Evolutionary conservation across 2,888 invertebrate species (phyloP).

Genomic region (Agrotis ipsilon): DNA sequence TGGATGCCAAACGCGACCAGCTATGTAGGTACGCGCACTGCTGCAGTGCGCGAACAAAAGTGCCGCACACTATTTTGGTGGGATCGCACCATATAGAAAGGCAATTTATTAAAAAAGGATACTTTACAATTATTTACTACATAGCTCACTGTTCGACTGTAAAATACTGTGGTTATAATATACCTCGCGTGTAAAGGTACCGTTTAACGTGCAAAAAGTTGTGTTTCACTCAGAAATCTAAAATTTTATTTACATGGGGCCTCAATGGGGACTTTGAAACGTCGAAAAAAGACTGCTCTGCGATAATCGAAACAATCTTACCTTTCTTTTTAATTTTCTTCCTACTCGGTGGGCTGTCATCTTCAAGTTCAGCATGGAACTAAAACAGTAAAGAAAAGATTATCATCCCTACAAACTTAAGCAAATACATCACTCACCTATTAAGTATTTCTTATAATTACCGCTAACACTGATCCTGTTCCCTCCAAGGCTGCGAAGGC

Average conservation of each 20-base stretch:
- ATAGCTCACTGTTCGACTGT: background rate
- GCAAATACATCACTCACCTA: background rate
- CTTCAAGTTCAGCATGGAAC: constrained; percentile 94
- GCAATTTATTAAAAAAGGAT: too few species aligned
- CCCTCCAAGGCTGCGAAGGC: constrained; percentile 91
- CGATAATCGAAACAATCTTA: too few species aligned
- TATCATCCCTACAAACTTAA: background rate
- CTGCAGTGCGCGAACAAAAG: too few species aligned
- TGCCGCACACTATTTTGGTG: too few species aligned
- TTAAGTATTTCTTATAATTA: constrained; percentile 75
- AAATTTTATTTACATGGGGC: too few species aligned
- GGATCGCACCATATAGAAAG: too few species aligned
- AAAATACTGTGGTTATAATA: too few species aligned
- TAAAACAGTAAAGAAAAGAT: constrained; percentile 75
- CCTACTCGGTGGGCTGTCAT: constrained; percentile 70
- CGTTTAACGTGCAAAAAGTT: background rate
- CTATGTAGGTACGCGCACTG: background rate
- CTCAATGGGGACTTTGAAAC: too few species aligned
- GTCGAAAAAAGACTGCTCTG: too few species aligned
- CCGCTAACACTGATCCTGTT: constrained; percentile 92
- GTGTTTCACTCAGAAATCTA: too few species aligned
- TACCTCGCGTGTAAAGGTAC: too few species aligned
- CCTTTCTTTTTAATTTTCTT: constrained; percentile 79
- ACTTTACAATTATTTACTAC: background rate
- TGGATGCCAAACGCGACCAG: too few species aligned